Conservation (phyloP, 1,140 invertebrate genomes). For the Popillia japonica region DNA sequence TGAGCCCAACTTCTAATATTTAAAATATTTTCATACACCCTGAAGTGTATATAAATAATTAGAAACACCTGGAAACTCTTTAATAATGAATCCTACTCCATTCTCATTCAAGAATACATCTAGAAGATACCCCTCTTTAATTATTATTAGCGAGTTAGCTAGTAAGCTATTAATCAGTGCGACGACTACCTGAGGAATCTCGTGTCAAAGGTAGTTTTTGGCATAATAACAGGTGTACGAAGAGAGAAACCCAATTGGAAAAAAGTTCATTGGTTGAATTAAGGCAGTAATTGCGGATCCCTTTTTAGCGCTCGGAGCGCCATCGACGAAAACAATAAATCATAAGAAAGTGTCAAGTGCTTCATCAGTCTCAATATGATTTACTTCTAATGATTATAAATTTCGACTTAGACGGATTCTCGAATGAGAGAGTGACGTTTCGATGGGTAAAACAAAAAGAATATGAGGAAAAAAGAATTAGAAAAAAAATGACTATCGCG, state of each 20-base stretch:
- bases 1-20: too few species aligned
- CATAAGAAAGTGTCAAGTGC: constrained; percentile 51
- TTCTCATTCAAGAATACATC: too few species aligned
- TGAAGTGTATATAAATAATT: too few species aligned
- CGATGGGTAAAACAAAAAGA: neutral
- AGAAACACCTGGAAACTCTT: too few species aligned
- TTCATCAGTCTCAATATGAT: constrained; percentile 52
- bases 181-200: constrained; percentile 35
- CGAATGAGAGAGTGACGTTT: neutral
- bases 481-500: too few species aligned
- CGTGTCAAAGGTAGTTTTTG: constrained; percentile 34
- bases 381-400: constrained; percentile 51
- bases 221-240: constrained; percentile 39
- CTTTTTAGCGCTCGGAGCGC: constrained; percentile 39
- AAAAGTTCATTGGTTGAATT: constrained; percentile 39
- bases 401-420: constrained; percentile 37
- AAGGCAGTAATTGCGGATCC: constrained; percentile 39
- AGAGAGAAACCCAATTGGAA: constrained; percentile 20
- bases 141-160: constrained; percentile 10
- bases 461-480: neutral
- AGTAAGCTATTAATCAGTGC: constrained; percentile 12
- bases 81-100: too few species aligned
- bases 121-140: neutral
- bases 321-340: constrained; percentile 49
- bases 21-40: too few species aligned